Conservation (phyloP, 92 coral and sea anemone genomes). For the Bergia puertoricense region DNA sequence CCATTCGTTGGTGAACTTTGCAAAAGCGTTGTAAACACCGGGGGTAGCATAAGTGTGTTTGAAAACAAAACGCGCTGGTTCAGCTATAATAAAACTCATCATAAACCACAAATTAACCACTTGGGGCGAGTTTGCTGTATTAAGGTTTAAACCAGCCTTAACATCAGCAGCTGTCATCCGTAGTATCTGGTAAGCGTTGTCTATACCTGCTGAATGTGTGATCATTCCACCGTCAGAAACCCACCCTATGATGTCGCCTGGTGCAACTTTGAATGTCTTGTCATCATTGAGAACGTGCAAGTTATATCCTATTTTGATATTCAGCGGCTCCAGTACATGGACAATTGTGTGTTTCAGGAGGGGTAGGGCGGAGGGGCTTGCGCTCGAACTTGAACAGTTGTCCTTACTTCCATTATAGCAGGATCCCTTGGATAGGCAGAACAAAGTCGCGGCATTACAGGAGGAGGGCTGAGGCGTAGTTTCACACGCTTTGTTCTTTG, state of each 20-base stretch:
- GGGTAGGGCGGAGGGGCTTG: conserved; percentile 35
- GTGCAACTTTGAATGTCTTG: conserved; percentile 51
- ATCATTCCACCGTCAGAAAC: conserved; percentile 62
- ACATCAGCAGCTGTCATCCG: conserved; percentile 22
- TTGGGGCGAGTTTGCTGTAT: conserved; percentile 28
- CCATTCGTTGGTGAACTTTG: conserved; percentile 41
- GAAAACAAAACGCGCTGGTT: conserved; percentile 54
- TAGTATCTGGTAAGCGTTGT: conserved; percentile 46
- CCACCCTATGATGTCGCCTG: conserved; percentile 89
- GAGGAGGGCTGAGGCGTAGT: background rate
- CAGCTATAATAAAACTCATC: conserved; percentile 65
- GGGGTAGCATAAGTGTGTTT: conserved; percentile 41
- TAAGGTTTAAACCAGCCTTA: conserved; percentile 43
- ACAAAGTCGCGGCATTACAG: conserved; percentile 54
- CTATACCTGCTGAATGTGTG: conserved; percentile 48
- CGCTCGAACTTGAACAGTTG: conserved; percentile 44
- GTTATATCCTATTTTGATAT: conserved; percentile 70
- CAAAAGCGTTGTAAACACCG: conserved; percentile 58
- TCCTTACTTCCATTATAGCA: conserved; percentile 46
- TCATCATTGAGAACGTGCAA: conserved; percentile 60
- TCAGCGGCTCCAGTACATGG: conserved; percentile 51
- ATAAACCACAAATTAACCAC: conserved; percentile 48
- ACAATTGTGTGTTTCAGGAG: conserved; percentile 31
- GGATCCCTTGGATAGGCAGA: conserved; percentile 61
- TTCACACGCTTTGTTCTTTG: conserved; percentile 20